Percentiles rank a stretch among this genome's conserved stretches.
phyloP scores from a whole-genome alignment of 2,113 vertebrate species.

The Pelecanus crispus region DNA sequence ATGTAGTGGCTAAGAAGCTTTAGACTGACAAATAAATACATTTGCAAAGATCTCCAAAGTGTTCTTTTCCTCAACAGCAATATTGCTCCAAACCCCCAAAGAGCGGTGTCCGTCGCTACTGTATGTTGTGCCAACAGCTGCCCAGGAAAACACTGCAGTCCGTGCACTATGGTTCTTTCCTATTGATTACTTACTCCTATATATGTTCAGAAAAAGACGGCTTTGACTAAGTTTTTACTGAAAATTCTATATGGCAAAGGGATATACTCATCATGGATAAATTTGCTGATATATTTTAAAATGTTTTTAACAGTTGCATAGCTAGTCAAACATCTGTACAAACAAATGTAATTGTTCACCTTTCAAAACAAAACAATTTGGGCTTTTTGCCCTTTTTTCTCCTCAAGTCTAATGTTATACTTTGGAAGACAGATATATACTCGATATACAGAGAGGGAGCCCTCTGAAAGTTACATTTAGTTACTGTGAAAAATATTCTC shows the following conservation, averaged over 20 bases:
- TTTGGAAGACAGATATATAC: not conserved
- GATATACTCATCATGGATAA: not conserved
- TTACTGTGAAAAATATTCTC: not conserved
- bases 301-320: not conserved
- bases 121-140: not conserved
- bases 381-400: not conserved
- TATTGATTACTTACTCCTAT: fast-evolving
- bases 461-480: not conserved
- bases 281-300: not conserved
- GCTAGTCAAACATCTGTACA: not conserved
- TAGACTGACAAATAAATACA: not conserved
- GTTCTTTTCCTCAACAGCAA: not conserved
- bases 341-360: not conserved
- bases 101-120: not conserved
- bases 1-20: not conserved
- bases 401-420: not conserved
- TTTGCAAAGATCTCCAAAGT: not conserved
- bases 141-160: not conserved
- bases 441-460: not conserved
- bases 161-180: not conserved
- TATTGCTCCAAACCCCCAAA: not conserved
- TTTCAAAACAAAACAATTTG: not conserved
- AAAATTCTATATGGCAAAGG: not conserved
- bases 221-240: not conserved
- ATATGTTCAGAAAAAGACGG: not conserved